Evolutionary conservation across 2,113 vertebrate genomes (phyloP).

Genomic region (Martes martes): DNA sequence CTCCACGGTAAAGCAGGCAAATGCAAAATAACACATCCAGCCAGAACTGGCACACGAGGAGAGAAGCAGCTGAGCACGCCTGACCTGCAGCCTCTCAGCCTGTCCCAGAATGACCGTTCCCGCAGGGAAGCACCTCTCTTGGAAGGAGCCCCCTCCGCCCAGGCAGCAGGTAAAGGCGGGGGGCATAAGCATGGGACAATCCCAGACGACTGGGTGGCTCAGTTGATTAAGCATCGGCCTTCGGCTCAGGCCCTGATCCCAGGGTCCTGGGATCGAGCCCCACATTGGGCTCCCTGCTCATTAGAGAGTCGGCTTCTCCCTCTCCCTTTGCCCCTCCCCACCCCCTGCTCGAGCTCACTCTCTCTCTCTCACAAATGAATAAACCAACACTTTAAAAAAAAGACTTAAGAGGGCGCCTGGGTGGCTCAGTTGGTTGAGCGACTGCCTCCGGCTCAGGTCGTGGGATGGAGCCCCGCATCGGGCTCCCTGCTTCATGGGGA

Average conservation of each 20-base stretch:
- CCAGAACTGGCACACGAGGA: background rate
- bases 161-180: background rate
- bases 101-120: background rate
- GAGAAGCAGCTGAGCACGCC: background rate
- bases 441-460: too few species aligned
- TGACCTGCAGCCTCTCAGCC: background rate
- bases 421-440: too few species aligned
- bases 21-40: background rate
- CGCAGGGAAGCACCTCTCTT: background rate
- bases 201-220: too few species aligned
- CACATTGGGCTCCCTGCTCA: background rate
- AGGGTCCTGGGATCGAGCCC: too few species aligned
- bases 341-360: background rate
- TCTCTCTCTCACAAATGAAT: background rate
- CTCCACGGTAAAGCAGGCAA: background rate
- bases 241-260: too few species aligned
- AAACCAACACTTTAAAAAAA: background rate
- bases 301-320: background rate
- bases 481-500: too few species aligned
- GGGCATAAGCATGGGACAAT: background rate
- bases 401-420: background rate
- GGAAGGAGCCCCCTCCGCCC: too few species aligned
- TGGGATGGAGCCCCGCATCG: too few species aligned
- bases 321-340: too few species aligned
- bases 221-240: too few species aligned